phyloP scores from a whole-genome alignment of 2,888 invertebrate genomes.

The Caenorhabditis sp. region DNA sequence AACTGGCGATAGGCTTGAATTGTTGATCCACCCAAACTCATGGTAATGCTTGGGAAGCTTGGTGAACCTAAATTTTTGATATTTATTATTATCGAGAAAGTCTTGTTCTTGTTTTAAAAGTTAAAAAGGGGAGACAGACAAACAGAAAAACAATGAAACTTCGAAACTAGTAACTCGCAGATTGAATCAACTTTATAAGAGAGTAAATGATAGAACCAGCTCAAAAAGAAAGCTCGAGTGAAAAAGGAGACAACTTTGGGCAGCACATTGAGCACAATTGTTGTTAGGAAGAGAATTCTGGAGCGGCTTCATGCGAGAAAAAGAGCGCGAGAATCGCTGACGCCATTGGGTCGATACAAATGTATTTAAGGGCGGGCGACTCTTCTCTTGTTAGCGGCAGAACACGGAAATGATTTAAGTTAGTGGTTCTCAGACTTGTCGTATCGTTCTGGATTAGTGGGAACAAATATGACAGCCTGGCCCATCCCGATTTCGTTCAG shows the following conservation, averaged over 20 bases:
- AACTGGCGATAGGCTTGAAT: slow-evolving; percentile 69
- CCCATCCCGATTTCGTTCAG: no score
- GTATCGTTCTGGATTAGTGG: no score
- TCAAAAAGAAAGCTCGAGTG: slow-evolving; percentile 21
- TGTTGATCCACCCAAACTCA: slow-evolving; percentile 57
- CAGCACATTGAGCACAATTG: neutral
- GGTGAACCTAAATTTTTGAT: no score
- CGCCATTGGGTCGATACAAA: slow-evolving; percentile 46
- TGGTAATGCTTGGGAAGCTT: no score
- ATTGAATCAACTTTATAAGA: no score
- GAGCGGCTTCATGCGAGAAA: slow-evolving; percentile 20
- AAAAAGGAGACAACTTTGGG: neutral
- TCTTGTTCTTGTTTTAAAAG: neutral
- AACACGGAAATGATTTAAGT: slow-evolving; percentile 7
- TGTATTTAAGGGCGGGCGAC: slow-evolving; percentile 47
- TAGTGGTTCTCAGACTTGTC: no score
- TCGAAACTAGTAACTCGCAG: no score
- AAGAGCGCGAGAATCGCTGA: slow-evolving; percentile 25
- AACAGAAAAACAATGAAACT: neutral
- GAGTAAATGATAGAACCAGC: neutral
- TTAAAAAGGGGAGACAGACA: neutral
- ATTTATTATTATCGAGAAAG: slow-evolving; percentile 34
- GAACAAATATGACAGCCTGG: no score
- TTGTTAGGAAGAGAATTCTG: slow-evolving; percentile 21
- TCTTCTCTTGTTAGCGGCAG: slow-evolving; percentile 6